These are phyloP conservation scores for Phymastichus coffea DNA, from an alignment of 1,140 invertebrate genomes.

Conservation along the genomic window DNA sequence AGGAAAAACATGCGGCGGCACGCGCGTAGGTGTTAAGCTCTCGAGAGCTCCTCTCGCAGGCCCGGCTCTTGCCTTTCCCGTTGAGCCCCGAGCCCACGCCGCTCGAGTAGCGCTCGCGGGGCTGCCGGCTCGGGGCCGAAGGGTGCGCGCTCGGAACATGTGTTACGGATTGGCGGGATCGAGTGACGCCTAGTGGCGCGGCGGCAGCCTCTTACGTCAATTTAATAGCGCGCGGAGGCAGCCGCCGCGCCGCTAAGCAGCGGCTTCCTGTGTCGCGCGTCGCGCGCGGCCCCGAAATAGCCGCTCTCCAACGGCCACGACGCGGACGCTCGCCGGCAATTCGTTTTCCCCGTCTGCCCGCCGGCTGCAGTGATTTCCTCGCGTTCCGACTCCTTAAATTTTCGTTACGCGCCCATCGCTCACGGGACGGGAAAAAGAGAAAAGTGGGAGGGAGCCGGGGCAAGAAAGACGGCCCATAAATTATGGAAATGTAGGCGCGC, in stretches of 20 bases:
- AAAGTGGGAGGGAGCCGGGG: background rate
- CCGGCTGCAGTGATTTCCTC: too few relatives aligned
- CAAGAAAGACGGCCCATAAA: background rate
- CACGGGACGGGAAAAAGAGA: background rate
- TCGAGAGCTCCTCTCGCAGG: slow-evolving; percentile 8
- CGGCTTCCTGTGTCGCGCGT: slow-evolving; percentile 7
- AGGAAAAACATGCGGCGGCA: background rate
- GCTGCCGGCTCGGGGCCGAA: background rate
- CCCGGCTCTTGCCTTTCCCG: too few relatives aligned
- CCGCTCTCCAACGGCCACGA: too few relatives aligned
- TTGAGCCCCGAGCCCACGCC: too few relatives aligned
- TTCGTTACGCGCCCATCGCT: too few relatives aligned
- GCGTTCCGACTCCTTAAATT: too few relatives aligned
- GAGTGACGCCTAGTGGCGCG: slow-evolving; percentile 10
- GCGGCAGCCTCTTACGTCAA: too few relatives aligned
- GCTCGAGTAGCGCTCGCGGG: background rate
- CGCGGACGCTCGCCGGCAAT: too few relatives aligned
- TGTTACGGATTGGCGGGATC: slow-evolving; percentile 14
- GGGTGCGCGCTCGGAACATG: slow-evolving; percentile 7
- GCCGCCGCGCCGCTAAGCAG: background rate
- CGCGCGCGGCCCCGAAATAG: too few relatives aligned
- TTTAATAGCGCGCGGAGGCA: background rate
- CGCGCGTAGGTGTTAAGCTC: slow-evolving; percentile 1
- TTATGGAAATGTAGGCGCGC: background rate
- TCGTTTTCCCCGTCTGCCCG: too few relatives aligned